Evolutionary conservation across 23 tunicate genomes (phyloP), one percentile per base, ranked within the genome.

Genomic region (Botrylloides violaceus): DNA sequence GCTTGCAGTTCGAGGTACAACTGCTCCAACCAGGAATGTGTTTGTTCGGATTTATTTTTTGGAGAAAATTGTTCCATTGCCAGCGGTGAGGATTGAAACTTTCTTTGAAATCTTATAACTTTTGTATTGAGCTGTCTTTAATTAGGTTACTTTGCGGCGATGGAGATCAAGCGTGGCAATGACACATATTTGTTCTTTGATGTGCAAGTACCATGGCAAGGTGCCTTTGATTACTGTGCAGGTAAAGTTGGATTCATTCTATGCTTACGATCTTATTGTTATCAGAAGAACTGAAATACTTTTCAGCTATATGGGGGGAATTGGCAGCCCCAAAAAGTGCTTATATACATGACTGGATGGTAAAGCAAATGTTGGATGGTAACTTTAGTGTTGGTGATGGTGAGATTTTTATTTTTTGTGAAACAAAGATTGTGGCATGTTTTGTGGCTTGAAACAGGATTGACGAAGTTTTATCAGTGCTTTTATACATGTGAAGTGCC

Each of bases 171-270:
- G 9, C 22, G 37, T 2, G 26, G 27, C 33, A 36, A 68, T 56
- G 66, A 66, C 61, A 76, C 80, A 24, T 76, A 38, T 68, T 21
- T 82, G 12, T 68, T 82, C 58, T 76, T 82, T 32, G 59, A 82
- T 19, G 63, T 53, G 20, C 47, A 9, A 19, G 18, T 79, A 3
- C 36, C 81, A 4, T 82, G 88, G 88, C 22, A 66, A 18, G 60
- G 71, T 21, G 88, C 77, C 9, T 34, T 3, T n/a, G 81, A 82
- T 39, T 82, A 66, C 59, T 82, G 88, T 58, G 49, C 33, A 65
- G 88, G 88, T 81, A 18, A 15, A 21, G n/a, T n/a, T n/a, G n/a
- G n/a, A n/a, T n/a, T n/a, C n/a, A n/a, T n/a, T n/a, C n/a, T n/a
- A n/a, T n/a, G n/a, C n/a, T n/a, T n/a, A n/a, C n/a, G n/a, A n/a